These are phyloP conservation scores for Sigmodon hispidus DNA, from an alignment of 2,113 vertebrate genomes.

Conservation along the genomic window DNA sequence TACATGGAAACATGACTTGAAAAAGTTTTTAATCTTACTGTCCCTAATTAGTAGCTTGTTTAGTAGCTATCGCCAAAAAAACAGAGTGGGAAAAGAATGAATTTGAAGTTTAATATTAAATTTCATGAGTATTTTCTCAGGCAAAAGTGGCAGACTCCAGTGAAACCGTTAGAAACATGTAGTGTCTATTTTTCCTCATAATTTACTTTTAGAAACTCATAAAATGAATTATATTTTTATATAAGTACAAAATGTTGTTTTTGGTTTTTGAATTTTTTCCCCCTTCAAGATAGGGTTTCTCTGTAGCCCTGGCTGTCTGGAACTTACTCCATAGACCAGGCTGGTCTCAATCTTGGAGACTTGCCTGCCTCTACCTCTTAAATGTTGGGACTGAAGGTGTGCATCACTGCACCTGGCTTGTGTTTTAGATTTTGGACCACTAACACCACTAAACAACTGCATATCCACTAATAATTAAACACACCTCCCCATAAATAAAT, in stretches of 20 bases:
- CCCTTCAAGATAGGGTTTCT: background rate
- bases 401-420: background rate
- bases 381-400: background rate
- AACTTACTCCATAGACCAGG: background rate
- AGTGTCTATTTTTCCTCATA: conserved; percentile 48
- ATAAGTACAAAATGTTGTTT: conserved; percentile 11
- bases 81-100: conserved; percentile 48
- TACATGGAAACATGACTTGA: conserved; percentile 23
- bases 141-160: background rate
- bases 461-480: too few species aligned
- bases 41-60: conserved; percentile 44
- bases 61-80: conserved; percentile 29
- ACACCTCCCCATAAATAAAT: too few species aligned
- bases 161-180: conserved; percentile 33
- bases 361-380: background rate
- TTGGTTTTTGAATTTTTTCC: too few species aligned
- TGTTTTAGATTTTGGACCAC: conserved; percentile 53
- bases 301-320: background rate
- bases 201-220: conserved; percentile 61
- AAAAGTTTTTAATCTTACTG: background rate
- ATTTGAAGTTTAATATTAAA: conserved; percentile 42
- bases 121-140: conserved; percentile 33
- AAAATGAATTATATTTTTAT: conserved; percentile 63
- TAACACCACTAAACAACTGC: too few species aligned
- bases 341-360: background rate